These are phyloP conservation scores for Eutrigla gurnardus DNA, from an alignment of 2,797 vertebrate genomes.

Conservation along the genomic window DNA sequence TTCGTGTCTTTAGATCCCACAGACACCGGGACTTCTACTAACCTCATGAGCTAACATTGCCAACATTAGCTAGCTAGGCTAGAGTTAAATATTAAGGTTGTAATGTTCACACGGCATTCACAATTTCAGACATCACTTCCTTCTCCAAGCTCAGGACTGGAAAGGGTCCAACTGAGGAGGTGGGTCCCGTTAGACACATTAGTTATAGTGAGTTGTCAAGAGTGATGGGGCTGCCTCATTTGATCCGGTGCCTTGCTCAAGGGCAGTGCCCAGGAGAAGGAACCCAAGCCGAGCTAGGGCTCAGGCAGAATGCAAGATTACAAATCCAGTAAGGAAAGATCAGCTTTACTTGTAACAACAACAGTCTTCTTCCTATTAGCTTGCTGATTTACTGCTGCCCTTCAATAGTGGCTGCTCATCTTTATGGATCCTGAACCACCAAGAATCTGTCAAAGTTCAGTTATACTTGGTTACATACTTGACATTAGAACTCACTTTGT, in stretches of 20 bases:
- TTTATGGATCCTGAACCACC: constrained; percentile 2
- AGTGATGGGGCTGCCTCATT: too few relatives aligned
- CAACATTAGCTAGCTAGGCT: not conserved
- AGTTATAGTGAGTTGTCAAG: too few relatives aligned
- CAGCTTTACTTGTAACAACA: not conserved
- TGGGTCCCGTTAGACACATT: too few relatives aligned
- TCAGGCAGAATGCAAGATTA: too few relatives aligned
- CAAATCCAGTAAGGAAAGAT: not conserved
- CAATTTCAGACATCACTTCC: too few relatives aligned
- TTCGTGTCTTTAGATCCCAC: too few relatives aligned
- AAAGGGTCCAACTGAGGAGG: too few relatives aligned
- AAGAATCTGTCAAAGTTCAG: not conserved
- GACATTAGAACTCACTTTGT: not conserved
- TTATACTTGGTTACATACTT: not conserved
- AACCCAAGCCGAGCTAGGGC: too few relatives aligned
- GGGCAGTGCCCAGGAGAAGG: not conserved
- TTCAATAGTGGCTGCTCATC: not conserved
- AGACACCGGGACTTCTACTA: too few relatives aligned
- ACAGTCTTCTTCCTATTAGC: not conserved
- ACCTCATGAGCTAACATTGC: not conserved
- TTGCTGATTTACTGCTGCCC: not conserved
- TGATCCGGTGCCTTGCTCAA: not conserved
- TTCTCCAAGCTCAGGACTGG: too few relatives aligned
- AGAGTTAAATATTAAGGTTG: too few relatives aligned
- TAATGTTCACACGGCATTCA: too few relatives aligned